phyloP scores from a whole-genome alignment of 1,140 invertebrate species.

The Cotesia chilonis region DNA sequence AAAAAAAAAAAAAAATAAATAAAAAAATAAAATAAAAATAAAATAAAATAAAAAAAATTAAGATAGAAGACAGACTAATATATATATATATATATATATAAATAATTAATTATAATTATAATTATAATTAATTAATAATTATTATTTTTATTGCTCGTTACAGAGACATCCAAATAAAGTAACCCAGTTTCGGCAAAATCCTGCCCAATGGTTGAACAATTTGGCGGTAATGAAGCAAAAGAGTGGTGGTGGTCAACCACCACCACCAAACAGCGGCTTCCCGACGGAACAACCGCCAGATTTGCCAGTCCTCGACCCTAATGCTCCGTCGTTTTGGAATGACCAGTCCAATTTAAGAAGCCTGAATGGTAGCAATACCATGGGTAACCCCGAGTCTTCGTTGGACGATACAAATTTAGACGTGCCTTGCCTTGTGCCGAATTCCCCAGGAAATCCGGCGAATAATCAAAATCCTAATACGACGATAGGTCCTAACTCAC shows the following conservation, averaged over 20 bases:
- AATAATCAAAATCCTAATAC: slow-evolving; percentile 59
- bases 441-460: slow-evolving; percentile 63
- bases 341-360: slow-evolving; percentile 61
- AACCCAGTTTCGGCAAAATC: slow-evolving; percentile 84
- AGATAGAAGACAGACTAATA: no score
- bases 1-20: no score
- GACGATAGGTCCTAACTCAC: slow-evolving; percentile 62
- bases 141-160: slow-evolving; percentile 47
- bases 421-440: slow-evolving; percentile 66
- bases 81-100: no score
- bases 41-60: no score
- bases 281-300: slow-evolving; percentile 62
- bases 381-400: slow-evolving; percentile 63
- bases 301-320: slow-evolving; percentile 62
- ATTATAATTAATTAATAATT: slow-evolving; percentile 14
- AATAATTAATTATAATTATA: no score
- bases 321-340: slow-evolving; percentile 62
- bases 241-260: slow-evolving; percentile 59
- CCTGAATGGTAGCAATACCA: slow-evolving; percentile 61
- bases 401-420: slow-evolving; percentile 65
- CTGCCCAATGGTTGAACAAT: slow-evolving; percentile 82
- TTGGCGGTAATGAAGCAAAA: slow-evolving; percentile 80
- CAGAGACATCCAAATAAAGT: slow-evolving; percentile 91
- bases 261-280: slow-evolving; percentile 59
- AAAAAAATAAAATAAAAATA: no score